These are phyloP conservation scores for Apogon hyalosoma DNA, from an alignment of 2,797 vertebrate species.

Conservation along the genomic window DNA sequence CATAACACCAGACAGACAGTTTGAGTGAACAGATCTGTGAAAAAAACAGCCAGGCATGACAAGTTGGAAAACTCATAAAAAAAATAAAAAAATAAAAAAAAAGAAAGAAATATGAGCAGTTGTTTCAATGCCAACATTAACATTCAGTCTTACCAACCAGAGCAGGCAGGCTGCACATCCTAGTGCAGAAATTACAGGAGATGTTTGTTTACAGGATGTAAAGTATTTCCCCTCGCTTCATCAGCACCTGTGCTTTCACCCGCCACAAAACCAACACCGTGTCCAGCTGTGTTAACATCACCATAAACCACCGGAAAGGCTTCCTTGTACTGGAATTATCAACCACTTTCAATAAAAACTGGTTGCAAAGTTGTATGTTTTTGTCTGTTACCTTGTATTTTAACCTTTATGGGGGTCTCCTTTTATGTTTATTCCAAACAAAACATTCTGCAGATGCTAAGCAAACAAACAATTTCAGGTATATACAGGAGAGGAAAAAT, in stretches of 20 bases:
- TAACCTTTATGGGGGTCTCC: slow-evolving; percentile 11
- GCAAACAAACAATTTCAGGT: too few relatives aligned
- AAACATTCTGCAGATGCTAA: not conserved
- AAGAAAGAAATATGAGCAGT: slow-evolving; percentile 38
- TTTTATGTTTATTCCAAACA: slow-evolving; percentile 7
- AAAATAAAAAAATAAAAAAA: not conserved
- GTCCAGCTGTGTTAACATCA: slow-evolving; percentile 68
- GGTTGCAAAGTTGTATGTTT: slow-evolving; percentile 15
- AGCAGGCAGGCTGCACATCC: slow-evolving; percentile 13
- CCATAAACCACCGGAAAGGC: slow-evolving; percentile 58
- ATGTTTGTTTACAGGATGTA: slow-evolving; percentile 62
- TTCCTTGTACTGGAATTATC: slow-evolving; percentile 62
- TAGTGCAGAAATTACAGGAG: slow-evolving; percentile 52
- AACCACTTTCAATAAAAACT: slow-evolving; percentile 40
- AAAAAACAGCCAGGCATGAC: slow-evolving; percentile 22
- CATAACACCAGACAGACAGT: slow-evolving; percentile 41
- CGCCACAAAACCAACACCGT: slow-evolving; percentile 55
- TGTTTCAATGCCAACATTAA: slow-evolving; percentile 32
- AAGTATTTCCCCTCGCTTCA: slow-evolving; percentile 56
- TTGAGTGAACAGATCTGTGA: not conserved
- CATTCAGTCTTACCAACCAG: not conserved
- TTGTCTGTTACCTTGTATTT: slow-evolving; percentile 9
- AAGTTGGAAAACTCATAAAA: slow-evolving; percentile 7
- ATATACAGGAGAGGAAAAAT: too few relatives aligned
- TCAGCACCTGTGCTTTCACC: slow-evolving; percentile 67